Evolutionary conservation across 2,888 invertebrate species (phyloP).

Genomic region (Torymus aiolomorphi): DNA sequence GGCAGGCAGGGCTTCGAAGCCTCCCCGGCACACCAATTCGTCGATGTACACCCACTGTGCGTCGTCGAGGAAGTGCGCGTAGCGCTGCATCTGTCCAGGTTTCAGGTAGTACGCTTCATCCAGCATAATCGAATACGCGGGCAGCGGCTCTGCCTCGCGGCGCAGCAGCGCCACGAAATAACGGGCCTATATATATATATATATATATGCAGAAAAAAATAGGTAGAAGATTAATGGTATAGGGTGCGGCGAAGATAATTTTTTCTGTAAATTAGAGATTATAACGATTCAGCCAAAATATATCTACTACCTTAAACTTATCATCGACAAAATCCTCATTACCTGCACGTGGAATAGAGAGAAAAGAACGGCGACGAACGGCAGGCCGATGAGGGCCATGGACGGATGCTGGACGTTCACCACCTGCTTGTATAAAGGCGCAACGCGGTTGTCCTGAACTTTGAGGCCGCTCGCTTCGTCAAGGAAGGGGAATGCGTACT

Average conservation of each 20-base stretch:
- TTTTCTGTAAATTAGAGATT: conserved; percentile 7
- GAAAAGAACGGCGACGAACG: conserved; percentile 82
- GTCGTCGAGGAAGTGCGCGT: conserved; percentile 74
- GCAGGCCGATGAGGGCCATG: conserved; percentile 87
- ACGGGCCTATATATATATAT: conserved; percentile 76
- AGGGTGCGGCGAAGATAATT: too few species aligned
- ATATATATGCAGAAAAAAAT: background rate
- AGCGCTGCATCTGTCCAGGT: conserved; percentile 64
- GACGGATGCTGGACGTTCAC: conserved; percentile 86
- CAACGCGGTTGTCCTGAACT: conserved; percentile 77
- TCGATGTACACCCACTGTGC: conserved; percentile 76
- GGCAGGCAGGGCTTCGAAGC: conserved; percentile 71
- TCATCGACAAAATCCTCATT: conserved; percentile 44
- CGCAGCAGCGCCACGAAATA: conserved; percentile 81
- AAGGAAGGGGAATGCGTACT: conserved; percentile 84
- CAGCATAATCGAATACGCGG: conserved; percentile 82
- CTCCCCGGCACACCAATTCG: conserved; percentile 72
- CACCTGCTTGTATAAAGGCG: conserved; percentile 86
- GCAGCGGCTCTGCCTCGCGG: conserved; percentile 78
- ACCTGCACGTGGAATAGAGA: conserved; percentile 86
- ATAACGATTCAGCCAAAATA: background rate
- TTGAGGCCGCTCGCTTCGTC: conserved; percentile 79
- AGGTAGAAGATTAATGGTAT: too few species aligned
- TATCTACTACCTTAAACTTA: background rate
- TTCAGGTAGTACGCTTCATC: conserved; percentile 77